Percentiles rank a stretch among this genome's conserved stretches.
Evolutionary conservation across 2,888 invertebrate genomes (phyloP).

Genomic region (Entomobrya proxima): DNA sequence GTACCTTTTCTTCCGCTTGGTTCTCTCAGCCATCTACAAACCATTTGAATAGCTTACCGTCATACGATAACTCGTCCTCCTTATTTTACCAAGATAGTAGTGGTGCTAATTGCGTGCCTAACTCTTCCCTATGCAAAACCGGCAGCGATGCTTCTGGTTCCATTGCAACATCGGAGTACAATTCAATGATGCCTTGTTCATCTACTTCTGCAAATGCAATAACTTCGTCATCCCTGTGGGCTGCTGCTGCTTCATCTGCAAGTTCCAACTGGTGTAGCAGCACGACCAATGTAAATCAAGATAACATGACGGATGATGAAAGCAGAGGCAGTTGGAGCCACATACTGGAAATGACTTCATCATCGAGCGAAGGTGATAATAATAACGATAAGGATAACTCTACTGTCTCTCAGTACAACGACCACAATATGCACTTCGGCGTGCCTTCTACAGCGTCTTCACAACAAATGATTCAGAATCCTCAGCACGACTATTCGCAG

Average conservation of each 20-base stretch:
- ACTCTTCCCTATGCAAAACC: slow-evolving; percentile 41
- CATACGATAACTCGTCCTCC: slow-evolving; percentile 30
- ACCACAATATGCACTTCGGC: slow-evolving; percentile 42
- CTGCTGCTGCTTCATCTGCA: background rate
- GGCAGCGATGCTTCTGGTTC: slow-evolving; percentile 34
- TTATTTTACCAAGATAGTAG: slow-evolving; percentile 51
- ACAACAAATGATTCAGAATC: slow-evolving; percentile 8
- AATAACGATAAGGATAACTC: background rate
- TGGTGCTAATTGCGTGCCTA: slow-evolving; percentile 51
- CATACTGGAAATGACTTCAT: slow-evolving; percentile 49
- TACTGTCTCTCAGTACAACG: slow-evolving; percentile 48
- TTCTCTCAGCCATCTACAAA: background rate
- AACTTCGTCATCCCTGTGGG: slow-evolving; percentile 26
- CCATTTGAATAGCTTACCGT: slow-evolving; percentile 24
- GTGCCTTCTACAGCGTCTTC: slow-evolving; percentile 51
- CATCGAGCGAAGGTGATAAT: slow-evolving; percentile 16
- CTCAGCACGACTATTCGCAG: slow-evolving; percentile 29
- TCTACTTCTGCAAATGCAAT: slow-evolving; percentile 33
- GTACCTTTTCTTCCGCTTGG: slow-evolving; percentile 34
- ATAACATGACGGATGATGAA: slow-evolving; percentile 38
- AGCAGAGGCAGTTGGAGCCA: slow-evolving; percentile 59
- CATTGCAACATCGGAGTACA: slow-evolving; percentile 55
- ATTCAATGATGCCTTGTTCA: slow-evolving; percentile 60
- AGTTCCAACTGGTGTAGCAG: slow-evolving; percentile 38
- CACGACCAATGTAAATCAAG: background rate